phyloP scores from a whole-genome alignment of 2,888 invertebrate genomes.

The Dione juno region DNA sequence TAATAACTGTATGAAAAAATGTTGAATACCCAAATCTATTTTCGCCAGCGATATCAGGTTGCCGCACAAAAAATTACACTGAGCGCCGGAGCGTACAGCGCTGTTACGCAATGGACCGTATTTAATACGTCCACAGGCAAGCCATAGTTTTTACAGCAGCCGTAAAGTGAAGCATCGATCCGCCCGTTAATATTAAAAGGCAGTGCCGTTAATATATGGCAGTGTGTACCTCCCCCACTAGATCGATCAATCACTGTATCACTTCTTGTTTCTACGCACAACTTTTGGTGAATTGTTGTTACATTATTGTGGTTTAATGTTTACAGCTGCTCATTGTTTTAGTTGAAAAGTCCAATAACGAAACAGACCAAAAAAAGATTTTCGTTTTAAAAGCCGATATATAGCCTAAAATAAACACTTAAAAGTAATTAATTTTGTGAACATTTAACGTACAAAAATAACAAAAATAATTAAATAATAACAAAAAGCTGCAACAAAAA shows the following conservation, averaged over 20 bases:
- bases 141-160: slow-evolving; percentile 69
- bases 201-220: slow-evolving; percentile 48
- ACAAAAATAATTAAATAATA: too few species aligned
- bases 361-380: not conserved
- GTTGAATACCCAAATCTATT: slow-evolving; percentile 49
- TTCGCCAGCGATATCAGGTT: slow-evolving; percentile 45
- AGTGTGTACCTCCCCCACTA: slow-evolving; percentile 41
- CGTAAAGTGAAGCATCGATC: slow-evolving; percentile 73
- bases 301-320: slow-evolving; percentile 35
- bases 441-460: too few species aligned
- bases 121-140: slow-evolving; percentile 64
- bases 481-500: slow-evolving; percentile 12
- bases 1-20: not conserved
- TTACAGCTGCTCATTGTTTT: slow-evolving; percentile 23
- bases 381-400: not conserved
- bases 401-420: not conserved
- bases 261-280: slow-evolving; percentile 40
- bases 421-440: not conserved
- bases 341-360: not conserved
- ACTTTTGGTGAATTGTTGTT: slow-evolving; percentile 37
- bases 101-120: slow-evolving; percentile 64
- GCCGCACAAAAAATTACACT: slow-evolving; percentile 48
- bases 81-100: slow-evolving; percentile 54
- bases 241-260: slow-evolving; percentile 49
- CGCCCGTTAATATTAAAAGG: slow-evolving; percentile 65